Base-by-base conservation (phyloP, 2,888 invertebrate genomes). In the Chesias legatella region DNA sequence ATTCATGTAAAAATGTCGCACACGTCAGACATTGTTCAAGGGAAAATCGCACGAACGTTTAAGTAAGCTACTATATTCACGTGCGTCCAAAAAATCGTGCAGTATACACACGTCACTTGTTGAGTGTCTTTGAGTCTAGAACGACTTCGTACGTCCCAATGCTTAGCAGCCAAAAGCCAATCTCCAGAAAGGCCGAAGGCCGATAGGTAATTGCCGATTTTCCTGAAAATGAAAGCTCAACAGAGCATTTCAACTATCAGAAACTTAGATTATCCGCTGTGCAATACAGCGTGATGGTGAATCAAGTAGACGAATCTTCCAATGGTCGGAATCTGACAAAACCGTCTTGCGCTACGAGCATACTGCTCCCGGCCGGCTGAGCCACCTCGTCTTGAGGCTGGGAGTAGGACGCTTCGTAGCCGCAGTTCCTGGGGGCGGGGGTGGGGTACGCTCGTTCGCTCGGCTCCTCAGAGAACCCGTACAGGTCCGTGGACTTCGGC, bases 261-360 rank as follows among this genome's bases (percentile, higher is more conserved):
- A 83, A 85, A 67, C 72, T 77, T 58, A 83, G 67, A 36, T 69
- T 58, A 57, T 83, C 84, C 75, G 81, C 66, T 84, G 74, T 60
- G 23, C 51, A 51, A 40, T 80, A 72, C 80, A 85, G 83, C 58
- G 63, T 69, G 29, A 83, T 74, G 48, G 77, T 76, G 56, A 82
- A 88, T 89, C 89, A 83, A 56, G 88, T 88, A 65, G 84, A 77
- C 22, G 83, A 74, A 51, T 89, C 89, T 59, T 91, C 94, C 56
- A 95, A 84, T 8, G 94, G 92, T 48, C 95, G 90, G 81, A 96
- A 96, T 56, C 97, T 89, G 7, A 96, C 93, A 76, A 96, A 95
- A 3, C 96, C 96, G 67, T 96, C 94, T 68, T 97, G 96, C 47
- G 95, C 94, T n/a, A 96, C 95, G 50, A 96, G 83, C 95, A 96